Evolutionary conservation across 2,888 invertebrate genomes (phyloP).

Genomic region (Lasioglossum morio): DNA sequence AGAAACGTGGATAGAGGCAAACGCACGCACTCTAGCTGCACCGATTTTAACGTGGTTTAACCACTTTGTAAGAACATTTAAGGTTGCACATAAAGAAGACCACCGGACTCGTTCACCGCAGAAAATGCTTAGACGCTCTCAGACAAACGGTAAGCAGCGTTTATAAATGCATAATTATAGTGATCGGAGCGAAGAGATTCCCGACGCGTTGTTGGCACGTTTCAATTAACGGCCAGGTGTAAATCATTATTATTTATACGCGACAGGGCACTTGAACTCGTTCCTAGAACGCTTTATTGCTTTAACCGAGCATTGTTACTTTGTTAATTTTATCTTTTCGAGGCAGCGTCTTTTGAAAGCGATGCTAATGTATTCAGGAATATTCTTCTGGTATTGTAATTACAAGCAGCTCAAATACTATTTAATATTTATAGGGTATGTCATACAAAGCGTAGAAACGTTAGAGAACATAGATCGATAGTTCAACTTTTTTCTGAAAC

Average conservation of each 20-base stretch:
- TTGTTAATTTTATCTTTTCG: neutral
- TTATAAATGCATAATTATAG: conserved; percentile 9
- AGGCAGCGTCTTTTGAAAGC: neutral
- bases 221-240: conserved; percentile 66
- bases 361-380: neutral
- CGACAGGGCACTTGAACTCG: neutral
- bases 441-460: neutral
- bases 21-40: neutral
- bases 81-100: neutral
- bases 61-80: neutral
- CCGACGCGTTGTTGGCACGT: conserved; percentile 41
- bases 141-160: neutral
- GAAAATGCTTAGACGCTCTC: neutral
- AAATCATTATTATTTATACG: conserved; percentile 62
- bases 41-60: neutral
- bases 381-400: neutral
- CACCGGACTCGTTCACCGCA: neutral
- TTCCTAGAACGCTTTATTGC: neutral
- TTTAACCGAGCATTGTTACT: neutral
- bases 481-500: neutral
- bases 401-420: neutral
- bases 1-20: neutral
- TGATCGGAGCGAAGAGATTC: neutral
- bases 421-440: neutral
- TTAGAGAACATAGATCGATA: neutral